Base-by-base conservation (phyloP, 2,113 vertebrate species). In the Hemibagrus wyckioides region DNA sequence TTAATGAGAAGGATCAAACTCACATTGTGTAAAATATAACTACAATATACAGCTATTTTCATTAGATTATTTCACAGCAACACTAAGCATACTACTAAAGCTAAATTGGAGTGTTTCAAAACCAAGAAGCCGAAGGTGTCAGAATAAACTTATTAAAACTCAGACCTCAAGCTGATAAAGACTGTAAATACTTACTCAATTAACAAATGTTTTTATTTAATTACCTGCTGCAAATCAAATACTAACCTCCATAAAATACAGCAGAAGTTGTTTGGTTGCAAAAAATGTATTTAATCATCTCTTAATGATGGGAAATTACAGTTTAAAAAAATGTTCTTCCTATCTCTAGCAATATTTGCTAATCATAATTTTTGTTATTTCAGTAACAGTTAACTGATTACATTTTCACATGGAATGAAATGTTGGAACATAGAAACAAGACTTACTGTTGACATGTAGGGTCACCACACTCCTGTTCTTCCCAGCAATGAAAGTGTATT, bases 401-500 rank as follows among this genome's bases (percentile, higher is more conserved):
- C 39, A 39, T 59, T 39, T 25, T 6, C 56, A 44, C 13, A 63
- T 56, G 0, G 23, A 36, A 59, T 65, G 0, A 65, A 67, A 67
- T 25, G 7, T 61, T 65, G 4, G 17, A 36, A 69, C 15, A 59
- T 36, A 76, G 23, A 73, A 69, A 54, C 23, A 48, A 63, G 21
- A 92, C 95, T 59, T 89, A 97, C 97, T 96, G 88, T 96, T 97
- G 86, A 97, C 96, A 84, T 95, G 94, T 44, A 97, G 96, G 30
- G 95, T 95, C 82, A 97, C 89, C 67, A 96, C 94, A 91, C 96
- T 97, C 65, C 96, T 95, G 88, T 97, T 97, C 86, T 94, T 96
- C 90, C 97, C 97, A 80, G 97, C 97, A 87, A 96, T 94, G 90
- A 97, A 96, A 36, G 96, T 97, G 14, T 97, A 97, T 93, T 97